These are phyloP conservation scores for Leucoptera coffeella DNA, from an alignment of 2,888 invertebrate genomes.

Conservation along the genomic window DNA sequence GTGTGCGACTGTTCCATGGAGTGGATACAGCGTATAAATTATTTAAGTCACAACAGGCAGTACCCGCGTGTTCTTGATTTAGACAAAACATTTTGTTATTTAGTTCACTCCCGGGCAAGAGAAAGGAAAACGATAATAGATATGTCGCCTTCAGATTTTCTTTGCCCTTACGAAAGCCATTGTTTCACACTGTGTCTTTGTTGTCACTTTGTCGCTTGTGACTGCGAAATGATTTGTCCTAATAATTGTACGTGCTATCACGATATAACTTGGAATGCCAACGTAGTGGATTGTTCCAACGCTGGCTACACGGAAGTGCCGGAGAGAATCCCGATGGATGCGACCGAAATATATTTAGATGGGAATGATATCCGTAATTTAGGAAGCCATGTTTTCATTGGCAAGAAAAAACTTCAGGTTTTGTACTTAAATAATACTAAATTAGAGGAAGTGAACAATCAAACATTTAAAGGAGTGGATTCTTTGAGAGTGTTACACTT, in stretches of 20 bases:
- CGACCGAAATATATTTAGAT: constrained; percentile 81
- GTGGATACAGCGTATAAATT: constrained; percentile 77
- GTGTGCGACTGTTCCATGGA: constrained; percentile 85
- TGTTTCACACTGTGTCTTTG: constrained; percentile 86
- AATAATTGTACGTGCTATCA: constrained; percentile 80
- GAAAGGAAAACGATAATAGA: constrained; percentile 67
- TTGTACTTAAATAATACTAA: constrained; percentile 73
- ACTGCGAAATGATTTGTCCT: constrained; percentile 88
- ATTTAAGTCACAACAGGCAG: constrained; percentile 66
- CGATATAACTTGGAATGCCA: constrained; percentile 78
- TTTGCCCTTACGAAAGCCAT: constrained; percentile 74
- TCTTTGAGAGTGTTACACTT: constrained; percentile 68
- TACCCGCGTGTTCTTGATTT: constrained; percentile 76
- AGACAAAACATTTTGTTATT: constrained; percentile 67
- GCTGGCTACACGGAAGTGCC: constrained; percentile 68
- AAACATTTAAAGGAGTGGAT: constrained; percentile 74
- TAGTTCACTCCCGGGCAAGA: constrained; percentile 61
- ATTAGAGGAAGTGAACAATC: constrained; percentile 68
- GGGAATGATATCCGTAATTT: constrained; percentile 74
- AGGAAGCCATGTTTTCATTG: constrained; percentile 79
- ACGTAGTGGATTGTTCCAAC: constrained; percentile 77
- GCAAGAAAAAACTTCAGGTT: constrained; percentile 72
- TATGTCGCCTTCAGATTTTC: constrained; percentile 68
- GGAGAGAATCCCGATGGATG: constrained; percentile 80
- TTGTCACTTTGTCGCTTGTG: constrained; percentile 84